Percentiles rank a stretch among this genome's conserved stretches.
Evolutionary conservation across 2,888 invertebrate species (phyloP).

Genomic region (Mongoloraphidia duomilia): DNA sequence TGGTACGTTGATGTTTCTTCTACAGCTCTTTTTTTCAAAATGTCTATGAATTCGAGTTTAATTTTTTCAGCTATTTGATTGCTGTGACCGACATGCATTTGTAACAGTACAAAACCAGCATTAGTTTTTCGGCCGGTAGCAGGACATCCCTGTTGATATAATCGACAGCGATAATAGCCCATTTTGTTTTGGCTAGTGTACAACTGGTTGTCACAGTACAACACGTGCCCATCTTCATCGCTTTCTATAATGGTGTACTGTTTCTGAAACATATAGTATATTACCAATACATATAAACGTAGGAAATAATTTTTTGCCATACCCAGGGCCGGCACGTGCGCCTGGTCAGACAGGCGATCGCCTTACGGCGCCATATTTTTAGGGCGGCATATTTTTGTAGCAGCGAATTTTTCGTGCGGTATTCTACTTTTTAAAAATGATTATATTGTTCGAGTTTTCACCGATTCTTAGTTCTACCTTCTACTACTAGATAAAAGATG

Average conservation of each 20-base stretch:
- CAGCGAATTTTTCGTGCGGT: too few relatives aligned
- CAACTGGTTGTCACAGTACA: conserved; percentile 3
- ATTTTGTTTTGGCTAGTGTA: neutral
- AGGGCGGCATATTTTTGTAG: too few relatives aligned
- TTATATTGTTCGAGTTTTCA: too few relatives aligned
- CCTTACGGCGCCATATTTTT: too few relatives aligned
- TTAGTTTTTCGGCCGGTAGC: conserved; percentile 1
- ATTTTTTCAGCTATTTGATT: conserved; percentile 4
- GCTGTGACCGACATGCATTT: neutral
- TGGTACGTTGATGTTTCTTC: neutral
- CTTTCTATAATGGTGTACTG: neutral
- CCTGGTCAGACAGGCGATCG: too few relatives aligned
- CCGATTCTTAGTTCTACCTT: too few relatives aligned
- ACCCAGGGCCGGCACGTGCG: too few relatives aligned
- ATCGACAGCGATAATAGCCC: conserved; percentile 3
- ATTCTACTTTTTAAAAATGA: too few relatives aligned
- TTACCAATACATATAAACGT: neutral
- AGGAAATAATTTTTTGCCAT: too few relatives aligned
- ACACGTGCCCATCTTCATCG: neutral
- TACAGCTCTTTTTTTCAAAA: neutral
- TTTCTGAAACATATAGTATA: neutral
- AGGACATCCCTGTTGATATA: conserved; percentile 4
- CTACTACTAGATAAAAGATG: too few relatives aligned
- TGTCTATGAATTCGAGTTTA: neutral
- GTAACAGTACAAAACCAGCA: neutral